phyloP scores from a whole-genome alignment of 2,888 invertebrate genomes.

The Eilema sororculum region DNA sequence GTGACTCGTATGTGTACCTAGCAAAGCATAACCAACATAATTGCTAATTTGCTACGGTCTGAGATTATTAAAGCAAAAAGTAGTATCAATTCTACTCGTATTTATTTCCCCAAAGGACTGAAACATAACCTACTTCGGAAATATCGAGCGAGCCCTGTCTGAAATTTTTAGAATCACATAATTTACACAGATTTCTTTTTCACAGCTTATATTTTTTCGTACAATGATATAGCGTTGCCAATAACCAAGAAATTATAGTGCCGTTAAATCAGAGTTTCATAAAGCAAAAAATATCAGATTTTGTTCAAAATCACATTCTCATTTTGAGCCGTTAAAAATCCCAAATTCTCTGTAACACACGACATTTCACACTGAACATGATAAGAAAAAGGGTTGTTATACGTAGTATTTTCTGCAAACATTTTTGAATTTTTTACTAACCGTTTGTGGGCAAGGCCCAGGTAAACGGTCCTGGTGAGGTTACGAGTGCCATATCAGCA shows the following conservation, averaged over 20 bases:
- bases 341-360: not conserved
- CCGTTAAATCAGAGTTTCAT: not conserved
- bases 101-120: too few species aligned
- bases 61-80: too few species aligned
- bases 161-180: too few species aligned
- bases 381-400: constrained; percentile 5
- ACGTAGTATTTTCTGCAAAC: not conserved
- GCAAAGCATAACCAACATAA: not conserved
- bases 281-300: not conserved
- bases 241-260: too few species aligned
- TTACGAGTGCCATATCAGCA: not conserved
- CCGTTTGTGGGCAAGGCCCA: not conserved
- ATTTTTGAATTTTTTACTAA: not conserved
- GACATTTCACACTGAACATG: not conserved
- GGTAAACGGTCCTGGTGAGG: not conserved
- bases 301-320: not conserved
- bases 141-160: too few species aligned
- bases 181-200: too few species aligned
- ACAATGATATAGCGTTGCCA: too few species aligned
- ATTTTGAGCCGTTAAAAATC: not conserved
- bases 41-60: not conserved
- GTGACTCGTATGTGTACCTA: not conserved
- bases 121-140: too few species aligned
- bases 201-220: too few species aligned
- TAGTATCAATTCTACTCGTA: too few species aligned